Conservation (phyloP, 1,140 invertebrate species). For the Drosophila bifasciata region DNA sequence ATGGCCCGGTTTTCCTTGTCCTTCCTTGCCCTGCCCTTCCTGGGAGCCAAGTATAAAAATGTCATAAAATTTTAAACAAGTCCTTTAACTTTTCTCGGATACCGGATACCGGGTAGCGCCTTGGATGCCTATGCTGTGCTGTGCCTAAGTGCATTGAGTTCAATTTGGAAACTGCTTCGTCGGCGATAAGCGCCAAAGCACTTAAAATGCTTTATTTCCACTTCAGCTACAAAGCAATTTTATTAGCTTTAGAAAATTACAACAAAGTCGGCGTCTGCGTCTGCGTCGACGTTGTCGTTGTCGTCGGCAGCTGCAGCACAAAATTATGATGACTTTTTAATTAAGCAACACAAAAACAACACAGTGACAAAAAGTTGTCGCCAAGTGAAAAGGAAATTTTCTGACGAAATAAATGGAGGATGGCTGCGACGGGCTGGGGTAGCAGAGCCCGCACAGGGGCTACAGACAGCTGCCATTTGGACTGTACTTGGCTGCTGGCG, state of each 20-base stretch:
- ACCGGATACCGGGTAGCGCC: conserved; percentile 5
- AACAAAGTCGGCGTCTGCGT: conserved; percentile 64
- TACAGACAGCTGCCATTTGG: conserved; percentile 67
- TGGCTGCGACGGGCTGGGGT: conserved; percentile 14
- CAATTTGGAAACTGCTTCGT: conserved; percentile 70
- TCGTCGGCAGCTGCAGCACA: conserved; percentile 67
- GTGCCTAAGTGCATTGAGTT: conserved; percentile 63
- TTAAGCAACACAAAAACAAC: conserved; percentile 57
- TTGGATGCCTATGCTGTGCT: background rate
- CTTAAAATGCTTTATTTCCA: conserved; percentile 82
- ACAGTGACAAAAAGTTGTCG: conserved; percentile 54
- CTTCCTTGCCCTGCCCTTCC: background rate
- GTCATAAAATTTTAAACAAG: conserved; percentile 82
- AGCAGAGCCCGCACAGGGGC: conserved; percentile 17
- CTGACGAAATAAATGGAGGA: conserved; percentile 44
- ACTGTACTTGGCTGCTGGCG: conserved; percentile 40
- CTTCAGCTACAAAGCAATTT: conserved; percentile 79
- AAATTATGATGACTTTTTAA: conserved; percentile 82
- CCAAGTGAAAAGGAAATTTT: conserved; percentile 71
- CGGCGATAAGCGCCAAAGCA: conserved; percentile 74
- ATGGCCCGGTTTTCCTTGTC: conserved; percentile 50
- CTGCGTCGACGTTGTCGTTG: background rate
- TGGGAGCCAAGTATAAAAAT: conserved; percentile 68
- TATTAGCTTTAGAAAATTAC: conserved; percentile 82
- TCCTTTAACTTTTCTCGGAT: conserved; percentile 81